These are phyloP conservation scores for Eremobia ochroleuca DNA, from an alignment of 2,888 invertebrate genomes.

Conservation along the genomic window DNA sequence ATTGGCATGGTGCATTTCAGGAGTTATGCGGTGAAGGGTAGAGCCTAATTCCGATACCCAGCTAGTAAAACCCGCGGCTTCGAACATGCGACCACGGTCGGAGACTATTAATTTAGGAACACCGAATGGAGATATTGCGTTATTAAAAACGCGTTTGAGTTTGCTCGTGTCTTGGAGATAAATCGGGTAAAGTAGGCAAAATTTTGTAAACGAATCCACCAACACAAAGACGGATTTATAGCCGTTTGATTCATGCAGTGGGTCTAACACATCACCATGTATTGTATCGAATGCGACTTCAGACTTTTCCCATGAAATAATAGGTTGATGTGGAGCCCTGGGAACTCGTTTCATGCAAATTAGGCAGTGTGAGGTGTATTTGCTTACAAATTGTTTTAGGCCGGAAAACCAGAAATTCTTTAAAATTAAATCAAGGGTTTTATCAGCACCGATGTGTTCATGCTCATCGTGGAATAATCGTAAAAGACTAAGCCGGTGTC, in stretches of 20 bases:
- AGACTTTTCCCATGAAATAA: not conserved
- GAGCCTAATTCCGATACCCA: conserved; percentile 1
- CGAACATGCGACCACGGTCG: conserved; percentile 11
- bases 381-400: not conserved
- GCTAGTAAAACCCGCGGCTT: not conserved
- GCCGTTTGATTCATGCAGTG: not conserved
- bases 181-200: not conserved
- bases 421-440: not conserved
- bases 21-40: not conserved
- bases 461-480: conserved; percentile 59
- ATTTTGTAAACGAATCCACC: conserved; percentile 6
- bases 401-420: too few species aligned
- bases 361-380: not conserved
- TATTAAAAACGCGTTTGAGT: not conserved
- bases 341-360: not conserved
- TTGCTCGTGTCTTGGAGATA: not conserved
- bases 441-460: conserved; percentile 2
- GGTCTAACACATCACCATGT: not conserved
- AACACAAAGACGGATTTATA: not conserved
- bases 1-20: conserved; percentile 5
- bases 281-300: not conserved
- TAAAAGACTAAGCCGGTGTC: conserved; percentile 38
- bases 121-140: not conserved
- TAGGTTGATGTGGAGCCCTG: not conserved
- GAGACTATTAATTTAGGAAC: not conserved